Evolutionary conservation across 1,140 invertebrate species (phyloP).

Genomic region (Tetraneura akinire): DNA sequence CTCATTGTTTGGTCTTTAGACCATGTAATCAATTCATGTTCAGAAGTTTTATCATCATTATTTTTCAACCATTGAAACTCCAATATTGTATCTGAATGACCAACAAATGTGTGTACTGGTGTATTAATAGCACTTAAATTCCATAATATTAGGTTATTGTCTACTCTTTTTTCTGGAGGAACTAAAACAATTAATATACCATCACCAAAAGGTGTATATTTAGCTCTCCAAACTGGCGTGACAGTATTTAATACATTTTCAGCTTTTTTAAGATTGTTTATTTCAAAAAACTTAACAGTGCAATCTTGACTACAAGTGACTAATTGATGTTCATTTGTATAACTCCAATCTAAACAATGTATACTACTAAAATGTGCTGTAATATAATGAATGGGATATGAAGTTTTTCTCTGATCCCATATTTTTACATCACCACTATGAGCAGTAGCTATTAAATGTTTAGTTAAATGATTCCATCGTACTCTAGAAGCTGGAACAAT

Average conservation of each 20-base stretch:
- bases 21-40: slow-evolving; percentile 93
- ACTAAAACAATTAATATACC: slow-evolving; percentile 88
- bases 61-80: slow-evolving; percentile 87
- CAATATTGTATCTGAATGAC: slow-evolving; percentile 89
- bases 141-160: slow-evolving; percentile 83
- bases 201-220: slow-evolving; percentile 90
- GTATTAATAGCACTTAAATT: slow-evolving; percentile 69
- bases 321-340: slow-evolving; percentile 78
- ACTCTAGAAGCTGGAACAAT: slow-evolving; percentile 89
- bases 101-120: slow-evolving; percentile 85
- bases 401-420: slow-evolving; percentile 90
- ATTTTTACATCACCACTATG: slow-evolving; percentile 94
- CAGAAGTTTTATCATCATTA: slow-evolving; percentile 56
- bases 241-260: slow-evolving; percentile 81
- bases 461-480: slow-evolving; percentile 85
- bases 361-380: slow-evolving; percentile 91
- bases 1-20: slow-evolving; percentile 89
- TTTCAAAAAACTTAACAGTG: slow-evolving; percentile 93
- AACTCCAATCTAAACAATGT: slow-evolving; percentile 92
- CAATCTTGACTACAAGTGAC: slow-evolving; percentile 94
- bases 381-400: slow-evolving; percentile 86
- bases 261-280: slow-evolving; percentile 76
- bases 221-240: slow-evolving; percentile 90
- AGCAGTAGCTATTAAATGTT: slow-evolving; percentile 84
- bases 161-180: slow-evolving; percentile 75